Conservation (phyloP, 1,140 invertebrate genomes). For the Ceratina australensis region DNA sequence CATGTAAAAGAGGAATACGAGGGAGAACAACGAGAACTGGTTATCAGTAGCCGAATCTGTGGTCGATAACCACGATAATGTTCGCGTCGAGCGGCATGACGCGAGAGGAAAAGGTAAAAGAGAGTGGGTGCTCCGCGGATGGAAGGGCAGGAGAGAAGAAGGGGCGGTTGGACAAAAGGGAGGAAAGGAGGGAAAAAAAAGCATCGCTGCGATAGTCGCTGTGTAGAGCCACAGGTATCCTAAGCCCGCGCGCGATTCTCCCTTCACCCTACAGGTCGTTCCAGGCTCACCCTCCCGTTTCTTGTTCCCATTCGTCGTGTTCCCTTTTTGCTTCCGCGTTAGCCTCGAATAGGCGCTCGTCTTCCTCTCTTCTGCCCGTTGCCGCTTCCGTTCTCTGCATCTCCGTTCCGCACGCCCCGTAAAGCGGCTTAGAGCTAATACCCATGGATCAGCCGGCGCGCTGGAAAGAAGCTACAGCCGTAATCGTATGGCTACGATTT, state of each 20-base stretch:
- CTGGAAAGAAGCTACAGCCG: slow-evolving; percentile 29
- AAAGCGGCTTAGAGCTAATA: slow-evolving; percentile 43
- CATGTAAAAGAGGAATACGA: background rate
- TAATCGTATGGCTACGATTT: slow-evolving; percentile 41
- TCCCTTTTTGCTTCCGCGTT: slow-evolving; percentile 14
- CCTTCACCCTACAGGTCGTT: slow-evolving; percentile 51
- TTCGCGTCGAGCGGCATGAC: slow-evolving; percentile 47
- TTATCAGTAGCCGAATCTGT: slow-evolving; percentile 55
- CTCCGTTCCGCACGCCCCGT: background rate
- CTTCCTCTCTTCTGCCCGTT: background rate
- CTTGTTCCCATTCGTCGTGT: slow-evolving; percentile 20
- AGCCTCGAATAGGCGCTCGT: slow-evolving; percentile 5
- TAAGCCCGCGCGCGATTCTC: slow-evolving; percentile 41
- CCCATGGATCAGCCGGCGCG: slow-evolving; percentile 27
- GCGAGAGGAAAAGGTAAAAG: slow-evolving; percentile 27
- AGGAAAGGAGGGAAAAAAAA: slow-evolving; percentile 51
- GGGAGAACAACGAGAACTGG: slow-evolving; percentile 10
- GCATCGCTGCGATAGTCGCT: slow-evolving; percentile 50
- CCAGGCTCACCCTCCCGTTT: slow-evolving; percentile 27
- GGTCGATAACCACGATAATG: slow-evolving; percentile 61
- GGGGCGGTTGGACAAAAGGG: slow-evolving; percentile 16
- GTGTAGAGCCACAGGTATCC: slow-evolving; percentile 64
- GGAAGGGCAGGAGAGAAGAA: background rate
- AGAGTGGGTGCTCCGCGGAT: slow-evolving; percentile 15
- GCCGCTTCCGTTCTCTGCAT: background rate